Evolutionary conservation across 2,797 vertebrate species (phyloP).

Genomic region (Heteromormyrus szaboi): DNA sequence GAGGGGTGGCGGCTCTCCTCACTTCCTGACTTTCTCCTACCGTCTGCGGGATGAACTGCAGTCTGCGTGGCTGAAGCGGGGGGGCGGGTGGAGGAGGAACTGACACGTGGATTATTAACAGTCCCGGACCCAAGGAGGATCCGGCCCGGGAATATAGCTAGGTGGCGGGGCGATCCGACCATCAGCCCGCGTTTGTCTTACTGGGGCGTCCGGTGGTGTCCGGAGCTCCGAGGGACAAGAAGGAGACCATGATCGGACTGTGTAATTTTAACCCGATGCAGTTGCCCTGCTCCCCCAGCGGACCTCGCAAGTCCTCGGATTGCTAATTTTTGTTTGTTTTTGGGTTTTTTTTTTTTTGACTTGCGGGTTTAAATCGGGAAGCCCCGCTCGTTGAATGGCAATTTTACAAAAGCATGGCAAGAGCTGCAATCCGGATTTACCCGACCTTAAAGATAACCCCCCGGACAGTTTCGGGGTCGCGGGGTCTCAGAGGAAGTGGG

Average conservation of each 20-base stretch:
- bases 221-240: background rate
- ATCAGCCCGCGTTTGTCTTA: background rate
- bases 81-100: slow-evolving; percentile 39
- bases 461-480: slow-evolving; percentile 49
- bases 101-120: slow-evolving; percentile 72
- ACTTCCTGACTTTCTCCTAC: slow-evolving; percentile 59
- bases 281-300: slow-evolving; percentile 1
- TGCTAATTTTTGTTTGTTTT: slow-evolving; percentile 17
- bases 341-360: background rate
- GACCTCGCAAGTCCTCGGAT: slow-evolving; percentile 22
- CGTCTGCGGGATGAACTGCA: slow-evolving; percentile 55
- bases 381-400: slow-evolving; percentile 69
- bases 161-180: background rate
- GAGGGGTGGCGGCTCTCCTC: slow-evolving; percentile 30
- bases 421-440: slow-evolving; percentile 62
- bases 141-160: background rate
- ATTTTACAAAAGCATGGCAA: slow-evolving; percentile 76
- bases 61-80: slow-evolving; percentile 51
- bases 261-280: slow-evolving; percentile 1
- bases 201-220: background rate
- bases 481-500: slow-evolving; percentile 63
- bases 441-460: slow-evolving; percentile 58
- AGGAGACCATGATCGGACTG: slow-evolving; percentile 17
- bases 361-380: slow-evolving; percentile 23
- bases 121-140: slow-evolving; percentile 31